phyloP scores from a whole-genome alignment of 2,113 vertebrate genomes.

The Paracanthobrama guichenoti region DNA sequence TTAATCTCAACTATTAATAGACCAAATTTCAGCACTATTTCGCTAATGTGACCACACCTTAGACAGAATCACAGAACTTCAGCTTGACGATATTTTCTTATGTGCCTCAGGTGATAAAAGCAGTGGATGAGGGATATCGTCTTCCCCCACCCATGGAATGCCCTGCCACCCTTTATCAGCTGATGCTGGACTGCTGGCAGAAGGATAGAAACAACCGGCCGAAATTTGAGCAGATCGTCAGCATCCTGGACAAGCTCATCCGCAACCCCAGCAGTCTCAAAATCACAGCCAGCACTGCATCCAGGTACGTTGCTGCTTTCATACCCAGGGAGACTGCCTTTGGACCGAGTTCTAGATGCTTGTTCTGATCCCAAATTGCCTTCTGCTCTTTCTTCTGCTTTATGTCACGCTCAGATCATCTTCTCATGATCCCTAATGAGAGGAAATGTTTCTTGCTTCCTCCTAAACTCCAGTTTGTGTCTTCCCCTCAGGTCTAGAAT shows the following conservation, averaged over 20 bases:
- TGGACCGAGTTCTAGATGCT: not conserved
- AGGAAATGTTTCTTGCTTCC: conserved; percentile 44
- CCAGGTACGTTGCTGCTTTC: conserved; percentile 79
- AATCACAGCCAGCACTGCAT: conserved; percentile 90
- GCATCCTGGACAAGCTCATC: conserved; percentile 97
- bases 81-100: not conserved
- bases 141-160: conserved; percentile 98
- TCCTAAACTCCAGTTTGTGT: conserved; percentile 25
- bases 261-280: conserved; percentile 96
- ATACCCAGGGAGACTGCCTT: not conserved
- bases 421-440: conserved; percentile 32
- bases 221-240: conserved; percentile 98
- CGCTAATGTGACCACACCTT: not conserved
- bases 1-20: too few species aligned
- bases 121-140: conserved; percentile 96
- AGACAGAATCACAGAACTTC: not conserved
- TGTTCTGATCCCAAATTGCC: conserved; percentile 32
- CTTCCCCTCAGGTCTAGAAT: conserved; percentile 24
- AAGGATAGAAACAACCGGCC: conserved; percentile 98
- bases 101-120: conserved; percentile 89
- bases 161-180: conserved; percentile 93
- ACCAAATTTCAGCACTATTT: too few species aligned
- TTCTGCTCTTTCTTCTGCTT: conserved; percentile 25
- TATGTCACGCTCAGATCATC: conserved; percentile 37
- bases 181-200: conserved; percentile 99